Conservation (phyloP, 1,140 invertebrate genomes). For the Dendrolimus punctatus region DNA sequence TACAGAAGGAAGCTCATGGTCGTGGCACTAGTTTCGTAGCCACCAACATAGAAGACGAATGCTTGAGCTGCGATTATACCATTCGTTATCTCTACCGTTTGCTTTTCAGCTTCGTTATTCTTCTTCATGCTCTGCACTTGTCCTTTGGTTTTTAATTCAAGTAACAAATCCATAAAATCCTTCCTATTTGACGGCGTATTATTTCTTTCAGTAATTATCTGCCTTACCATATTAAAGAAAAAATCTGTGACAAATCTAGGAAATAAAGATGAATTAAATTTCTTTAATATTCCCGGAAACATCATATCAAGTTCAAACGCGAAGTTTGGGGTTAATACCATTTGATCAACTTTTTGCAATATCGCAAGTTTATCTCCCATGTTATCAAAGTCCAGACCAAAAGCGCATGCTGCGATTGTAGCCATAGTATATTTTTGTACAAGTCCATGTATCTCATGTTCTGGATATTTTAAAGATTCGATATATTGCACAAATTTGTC, state of each 20-base stretch:
- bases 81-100: conserved; percentile 14
- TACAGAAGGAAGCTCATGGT: conserved; percentile 33
- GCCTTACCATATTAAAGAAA: conserved; percentile 11
- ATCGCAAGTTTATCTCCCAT: conserved; percentile 8
- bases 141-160: conserved; percentile 4
- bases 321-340: conserved; percentile 8
- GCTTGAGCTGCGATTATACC: conserved; percentile 32
- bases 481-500: conserved; percentile 37
- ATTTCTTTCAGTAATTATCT: conserved; percentile 11
- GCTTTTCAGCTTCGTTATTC: not conserved
- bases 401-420: conserved; percentile 70
- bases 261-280: conserved; percentile 12
- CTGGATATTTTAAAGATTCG: conserved; percentile 11
- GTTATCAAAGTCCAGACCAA: conserved; percentile 68
- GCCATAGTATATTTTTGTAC: conserved; percentile 49
- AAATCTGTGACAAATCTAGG: conserved; percentile 9
- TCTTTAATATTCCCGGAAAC: conserved; percentile 17
- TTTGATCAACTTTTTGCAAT: conserved; percentile 17
- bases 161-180: conserved; percentile 20
- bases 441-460: conserved; percentile 52
- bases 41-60: conserved; percentile 42
- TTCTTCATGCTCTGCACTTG: conserved; percentile 25
- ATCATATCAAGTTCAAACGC: conserved; percentile 16
- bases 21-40: conserved; percentile 36
- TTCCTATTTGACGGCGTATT: conserved; percentile 15